Percentiles rank a stretch among this genome's conserved stretches.
phyloP scores from a whole-genome alignment of 2,888 invertebrate genomes.

The Ectemnius cavifrons region DNA sequence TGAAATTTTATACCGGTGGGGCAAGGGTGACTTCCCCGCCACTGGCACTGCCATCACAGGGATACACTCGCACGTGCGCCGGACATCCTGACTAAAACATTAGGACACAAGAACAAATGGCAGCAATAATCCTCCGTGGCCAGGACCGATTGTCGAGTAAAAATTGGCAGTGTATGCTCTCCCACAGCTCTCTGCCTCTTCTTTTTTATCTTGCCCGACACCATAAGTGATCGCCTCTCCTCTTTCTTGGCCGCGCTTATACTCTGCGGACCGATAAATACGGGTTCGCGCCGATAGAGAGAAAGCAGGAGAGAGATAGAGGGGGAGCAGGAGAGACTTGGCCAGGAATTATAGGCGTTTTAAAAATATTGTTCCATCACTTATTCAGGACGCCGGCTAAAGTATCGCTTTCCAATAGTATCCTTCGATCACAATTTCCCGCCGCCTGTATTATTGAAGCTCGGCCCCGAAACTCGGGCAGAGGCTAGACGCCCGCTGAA shows the following conservation, averaged over 20 bases:
- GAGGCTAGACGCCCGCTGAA: slow-evolving; percentile 40
- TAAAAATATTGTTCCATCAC: slow-evolving; percentile 78
- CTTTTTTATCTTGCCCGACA: slow-evolving; percentile 24
- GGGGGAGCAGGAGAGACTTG: slow-evolving; percentile 63
- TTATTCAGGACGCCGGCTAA: slow-evolving; percentile 75
- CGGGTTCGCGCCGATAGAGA: slow-evolving; percentile 60
- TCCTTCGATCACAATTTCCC: slow-evolving; percentile 75
- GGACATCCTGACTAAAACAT: slow-evolving; percentile 75
- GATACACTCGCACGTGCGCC: slow-evolving; percentile 50
- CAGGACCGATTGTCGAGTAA: slow-evolving; percentile 72
- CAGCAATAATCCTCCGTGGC: slow-evolving; percentile 69
- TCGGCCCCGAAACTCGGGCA: slow-evolving; percentile 50
- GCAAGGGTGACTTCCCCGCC: not conserved
- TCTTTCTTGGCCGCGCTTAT: slow-evolving; percentile 71
- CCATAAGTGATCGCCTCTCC: slow-evolving; percentile 75
- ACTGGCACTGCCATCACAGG: too few relatives aligned
- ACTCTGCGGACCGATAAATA: slow-evolving; percentile 78
- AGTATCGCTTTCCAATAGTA: slow-evolving; percentile 77
- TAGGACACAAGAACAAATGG: slow-evolving; percentile 72
- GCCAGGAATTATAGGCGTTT: slow-evolving; percentile 78
- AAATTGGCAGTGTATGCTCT: slow-evolving; percentile 54
- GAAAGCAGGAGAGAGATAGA: slow-evolving; percentile 60
- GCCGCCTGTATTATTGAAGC: slow-evolving; percentile 74
- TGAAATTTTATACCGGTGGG: not conserved
- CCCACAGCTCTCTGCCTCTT: not conserved